These are phyloP conservation scores for Chaetodon auriga DNA, from an alignment of 2,113 vertebrate genomes.

Conservation along the genomic window DNA sequence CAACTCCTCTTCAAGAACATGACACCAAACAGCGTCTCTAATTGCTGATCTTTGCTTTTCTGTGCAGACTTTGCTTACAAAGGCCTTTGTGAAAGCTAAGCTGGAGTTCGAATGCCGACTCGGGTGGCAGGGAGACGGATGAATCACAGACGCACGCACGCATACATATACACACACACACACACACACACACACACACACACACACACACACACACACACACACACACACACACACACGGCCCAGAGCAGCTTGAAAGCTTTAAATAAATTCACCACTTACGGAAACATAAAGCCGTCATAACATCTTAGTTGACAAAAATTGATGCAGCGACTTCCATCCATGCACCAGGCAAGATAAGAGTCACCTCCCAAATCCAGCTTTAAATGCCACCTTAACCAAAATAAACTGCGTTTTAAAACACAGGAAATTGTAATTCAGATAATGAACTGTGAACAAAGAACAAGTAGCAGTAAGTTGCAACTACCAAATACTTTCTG, in stretches of 20 bases:
- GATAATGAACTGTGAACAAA: too few relatives aligned
- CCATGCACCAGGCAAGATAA: neutral
- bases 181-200: too few relatives aligned
- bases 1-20: conserved; percentile 49
- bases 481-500: too few relatives aligned
- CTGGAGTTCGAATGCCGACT: conserved; percentile 2
- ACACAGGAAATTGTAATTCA: too few relatives aligned
- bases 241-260: neutral
- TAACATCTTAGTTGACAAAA: neutral
- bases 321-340: neutral
- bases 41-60: conserved; percentile 71
- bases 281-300: neutral
- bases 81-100: conserved; percentile 41
- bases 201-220: neutral
- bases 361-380: neutral
- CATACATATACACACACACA: neutral
- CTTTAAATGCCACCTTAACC: neutral
- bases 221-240: neutral
- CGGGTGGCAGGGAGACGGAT: neutral
- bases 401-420: neutral
- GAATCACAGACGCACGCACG: conserved; percentile 9
- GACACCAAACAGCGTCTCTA: conserved; percentile 39
- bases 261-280: neutral
- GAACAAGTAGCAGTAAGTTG: too few relatives aligned
- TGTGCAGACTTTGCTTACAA: conserved; percentile 52